Percentiles rank a stretch among this genome's conserved stretches.
These are phyloP conservation scores for Carabus problematicus DNA, from an alignment of 2,888 invertebrate genomes.

Conservation along the genomic window DNA sequence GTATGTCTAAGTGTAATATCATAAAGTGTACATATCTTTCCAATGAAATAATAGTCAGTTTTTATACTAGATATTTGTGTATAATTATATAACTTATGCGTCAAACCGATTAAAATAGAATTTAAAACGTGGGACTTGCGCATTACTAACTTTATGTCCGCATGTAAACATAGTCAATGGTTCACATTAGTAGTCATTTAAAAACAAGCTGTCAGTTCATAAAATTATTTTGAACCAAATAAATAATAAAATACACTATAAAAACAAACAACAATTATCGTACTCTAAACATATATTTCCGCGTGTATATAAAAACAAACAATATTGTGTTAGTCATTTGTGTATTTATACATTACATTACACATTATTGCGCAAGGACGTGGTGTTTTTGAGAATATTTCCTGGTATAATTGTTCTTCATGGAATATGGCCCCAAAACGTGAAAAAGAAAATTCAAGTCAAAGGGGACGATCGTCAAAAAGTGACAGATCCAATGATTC, in stretches of 20 bases:
- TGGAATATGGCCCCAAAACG: slow-evolving; percentile 35
- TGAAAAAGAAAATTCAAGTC: slow-evolving; percentile 50
- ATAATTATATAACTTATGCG: too few relatives aligned
- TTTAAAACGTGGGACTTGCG: too few relatives aligned
- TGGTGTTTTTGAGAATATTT: slow-evolving; percentile 28
- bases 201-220: slow-evolving; percentile 33
- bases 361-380: slow-evolving; percentile 38
- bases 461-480: slow-evolving; percentile 51
- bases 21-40: too few relatives aligned
- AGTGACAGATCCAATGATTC: slow-evolving; percentile 65
- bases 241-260: slow-evolving; percentile 25
- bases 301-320: too few relatives aligned
- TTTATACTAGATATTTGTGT: too few relatives aligned
- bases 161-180: slow-evolving; percentile 27
- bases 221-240: slow-evolving; percentile 3
- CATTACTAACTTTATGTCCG: too few relatives aligned
- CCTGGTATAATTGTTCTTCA: slow-evolving; percentile 16
- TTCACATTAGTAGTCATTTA: slow-evolving; percentile 26
- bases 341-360: too few relatives aligned
- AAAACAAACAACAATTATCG: not conserved
- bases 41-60: too few relatives aligned
- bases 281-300: not conserved
- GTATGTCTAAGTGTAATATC: too few relatives aligned
- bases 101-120: too few relatives aligned
- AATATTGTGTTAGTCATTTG: too few relatives aligned